These are phyloP conservation scores for Artibeus lituratus DNA, from an alignment of 2,797 vertebrate genomes.

Conservation along the genomic window DNA sequence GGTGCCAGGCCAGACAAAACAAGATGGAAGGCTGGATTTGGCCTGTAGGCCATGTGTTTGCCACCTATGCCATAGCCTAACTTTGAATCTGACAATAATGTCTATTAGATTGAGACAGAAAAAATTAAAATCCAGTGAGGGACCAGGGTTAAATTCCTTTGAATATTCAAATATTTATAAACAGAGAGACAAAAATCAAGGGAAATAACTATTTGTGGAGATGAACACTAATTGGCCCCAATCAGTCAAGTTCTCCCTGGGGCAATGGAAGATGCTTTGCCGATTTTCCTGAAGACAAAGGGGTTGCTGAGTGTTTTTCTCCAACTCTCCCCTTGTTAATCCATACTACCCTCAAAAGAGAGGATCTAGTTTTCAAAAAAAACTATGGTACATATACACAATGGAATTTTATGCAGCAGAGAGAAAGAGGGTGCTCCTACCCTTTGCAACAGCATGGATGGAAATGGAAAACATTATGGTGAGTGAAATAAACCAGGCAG, in stretches of 20 bases:
- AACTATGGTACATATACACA: too few relatives aligned
- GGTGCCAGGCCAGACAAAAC: too few relatives aligned
- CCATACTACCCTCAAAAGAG: neutral
- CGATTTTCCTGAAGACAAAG: neutral
- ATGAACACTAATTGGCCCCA: neutral
- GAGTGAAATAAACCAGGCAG: too few relatives aligned
- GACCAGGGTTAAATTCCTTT: neutral
- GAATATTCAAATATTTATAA: neutral
- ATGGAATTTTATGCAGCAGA: too few relatives aligned
- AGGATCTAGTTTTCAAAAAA: neutral
- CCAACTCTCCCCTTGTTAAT: neutral
- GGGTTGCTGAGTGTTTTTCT: neutral
- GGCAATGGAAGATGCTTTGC: neutral
- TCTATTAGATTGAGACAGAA: neutral
- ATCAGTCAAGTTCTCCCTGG: neutral
- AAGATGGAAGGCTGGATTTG: too few relatives aligned
- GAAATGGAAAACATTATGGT: too few relatives aligned
- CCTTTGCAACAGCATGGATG: too few relatives aligned
- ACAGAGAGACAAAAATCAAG: conserved; percentile 24
- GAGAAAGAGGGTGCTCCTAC: too few relatives aligned
- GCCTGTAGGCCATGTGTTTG: too few relatives aligned
- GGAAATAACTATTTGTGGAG: neutral
- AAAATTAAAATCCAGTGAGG: neutral
- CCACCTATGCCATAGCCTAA: neutral
- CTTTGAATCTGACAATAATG: neutral